A percentile compares a stretch with the other conserved stretches of the same genome.
phyloP scores from a whole-genome alignment of 2,797 vertebrate genomes.

The Rhadinocentrus ornatus region DNA sequence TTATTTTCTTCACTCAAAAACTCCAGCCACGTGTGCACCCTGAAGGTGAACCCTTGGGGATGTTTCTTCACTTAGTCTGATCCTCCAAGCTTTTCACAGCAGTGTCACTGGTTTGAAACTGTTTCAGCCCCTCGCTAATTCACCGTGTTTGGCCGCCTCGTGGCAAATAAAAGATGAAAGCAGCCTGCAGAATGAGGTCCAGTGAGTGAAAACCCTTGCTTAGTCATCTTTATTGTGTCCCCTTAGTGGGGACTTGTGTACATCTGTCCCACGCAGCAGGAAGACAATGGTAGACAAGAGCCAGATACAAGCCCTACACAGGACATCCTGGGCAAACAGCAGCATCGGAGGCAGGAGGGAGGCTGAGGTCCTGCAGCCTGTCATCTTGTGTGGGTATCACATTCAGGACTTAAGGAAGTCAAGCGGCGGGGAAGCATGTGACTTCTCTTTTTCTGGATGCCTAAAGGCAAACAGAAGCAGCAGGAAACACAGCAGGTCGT shows the following conservation, averaged over 20 bases:
- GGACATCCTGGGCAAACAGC: slow-evolving; percentile 80
- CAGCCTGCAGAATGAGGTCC: slow-evolving; percentile 2
- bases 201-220: slow-evolving; percentile 27
- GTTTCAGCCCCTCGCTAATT: slow-evolving; percentile 34
- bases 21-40: slow-evolving; percentile 76
- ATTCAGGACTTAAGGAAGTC: slow-evolving; percentile 43
- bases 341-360: slow-evolving; percentile 35
- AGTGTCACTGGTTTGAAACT: slow-evolving; percentile 36
- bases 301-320: slow-evolving; percentile 64
- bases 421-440: slow-evolving; percentile 43
- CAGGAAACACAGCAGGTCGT: slow-evolving; percentile 42
- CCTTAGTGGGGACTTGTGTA: slow-evolving; percentile 15
- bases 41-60: slow-evolving; percentile 76
- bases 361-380: slow-evolving; percentile 28
- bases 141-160: slow-evolving; percentile 11
- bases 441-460: slow-evolving; percentile 35
- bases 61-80: slow-evolving; percentile 50
- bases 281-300: slow-evolving; percentile 58
- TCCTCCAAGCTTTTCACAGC: slow-evolving; percentile 43
- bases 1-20: slow-evolving; percentile 65
- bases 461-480: slow-evolving; percentile 50
- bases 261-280: slow-evolving; percentile 68
- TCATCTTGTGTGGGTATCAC: slow-evolving; percentile 41
- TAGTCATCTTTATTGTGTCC: neutral
- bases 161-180: slow-evolving; percentile 42